Evolutionary conservation across 2,113 vertebrate species (phyloP), one percentile per base, ranked within the genome.

Genomic region (Geococcyx californianus): DNA sequence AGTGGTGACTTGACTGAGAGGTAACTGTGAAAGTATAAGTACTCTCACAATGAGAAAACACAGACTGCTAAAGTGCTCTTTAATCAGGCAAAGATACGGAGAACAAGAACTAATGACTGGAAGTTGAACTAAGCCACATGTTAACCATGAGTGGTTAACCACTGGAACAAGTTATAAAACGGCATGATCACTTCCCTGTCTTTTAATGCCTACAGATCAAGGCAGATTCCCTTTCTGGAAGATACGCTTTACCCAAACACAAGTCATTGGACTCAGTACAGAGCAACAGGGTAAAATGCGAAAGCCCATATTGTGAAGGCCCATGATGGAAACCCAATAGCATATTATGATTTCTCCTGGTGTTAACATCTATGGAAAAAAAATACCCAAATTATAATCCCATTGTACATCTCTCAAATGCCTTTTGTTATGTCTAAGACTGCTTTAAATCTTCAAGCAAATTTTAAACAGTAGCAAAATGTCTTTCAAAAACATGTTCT

Each of bases 101-200:
- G 88, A 95, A 86, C 45, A 90, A 92, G 83, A 92, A 86, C 63
- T 70, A 94, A 87, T 92, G 68, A 5, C 54, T 89, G 84, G 74
- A 95, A 95, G 73, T 45, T 91, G 87, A 95, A 95, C 86, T 91
- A 87, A 89, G 94, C 69, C 85, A 90, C 87, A 83, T 82, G 89
- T 88, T 90, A 95, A 90, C 86, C 68, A 90, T 91, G 77, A 95
- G 81, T 82, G 91, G 94, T 87, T 96, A 95, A 97, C 93, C 94
- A 87, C 87, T 89, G 62, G n/a, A 94, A 94, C 87, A 94, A 95
- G 89, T 90, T 96, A 72, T 97, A 92, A 95, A 96, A 94, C 16
- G 0, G 80, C 92, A 87, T 86, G 73, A 94, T 92, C 86, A 84
- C 80, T 95, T 95, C 63, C 59, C 17, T 87, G 72, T 92, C 94